A percentile compares a stretch with the other conserved stretches of the same genome.
Evolutionary conservation across 2,113 vertebrate genomes (phyloP).

Genomic region (Leptobrachium leishanense): DNA sequence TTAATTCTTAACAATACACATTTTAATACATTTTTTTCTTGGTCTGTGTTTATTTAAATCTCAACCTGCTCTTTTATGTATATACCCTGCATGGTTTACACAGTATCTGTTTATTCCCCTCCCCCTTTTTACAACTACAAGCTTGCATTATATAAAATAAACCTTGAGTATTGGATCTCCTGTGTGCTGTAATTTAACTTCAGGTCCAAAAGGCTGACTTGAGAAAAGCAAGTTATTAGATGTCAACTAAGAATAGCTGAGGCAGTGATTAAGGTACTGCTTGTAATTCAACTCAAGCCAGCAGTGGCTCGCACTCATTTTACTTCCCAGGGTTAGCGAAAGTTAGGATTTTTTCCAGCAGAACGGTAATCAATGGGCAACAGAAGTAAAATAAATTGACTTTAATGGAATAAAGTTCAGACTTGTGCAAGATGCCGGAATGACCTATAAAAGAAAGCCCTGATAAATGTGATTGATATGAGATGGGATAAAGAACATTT

Average conservation of each 20-base stretch:
- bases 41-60: not conserved
- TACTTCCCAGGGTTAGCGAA: constrained; percentile 31
- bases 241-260: constrained; percentile 45
- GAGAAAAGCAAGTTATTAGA: constrained; percentile 45
- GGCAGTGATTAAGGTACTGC: constrained; percentile 43
- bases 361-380: constrained; percentile 43
- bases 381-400: constrained; percentile 45
- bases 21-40: not conserved
- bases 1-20: not conserved
- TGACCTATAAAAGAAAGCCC: constrained; percentile 27
- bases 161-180: constrained; percentile 10
- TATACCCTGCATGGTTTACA: not conserved
- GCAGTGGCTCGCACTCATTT: constrained; percentile 31
- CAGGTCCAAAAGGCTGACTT: constrained; percentile 35
- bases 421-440: constrained; percentile 31
- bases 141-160: constrained; percentile 21
- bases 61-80: not conserved
- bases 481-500: constrained; percentile 1
- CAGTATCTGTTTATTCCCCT: not conserved
- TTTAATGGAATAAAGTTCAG: constrained; percentile 43
- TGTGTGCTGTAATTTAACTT: constrained; percentile 31
- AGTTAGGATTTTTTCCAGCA: constrained; percentile 37
- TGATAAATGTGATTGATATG: constrained; percentile 27
- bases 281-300: constrained; percentile 42
- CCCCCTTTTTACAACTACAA: not conserved